phyloP scores from a whole-genome alignment of 1,140 invertebrate genomes.

The Pseudoatta argentina region DNA sequence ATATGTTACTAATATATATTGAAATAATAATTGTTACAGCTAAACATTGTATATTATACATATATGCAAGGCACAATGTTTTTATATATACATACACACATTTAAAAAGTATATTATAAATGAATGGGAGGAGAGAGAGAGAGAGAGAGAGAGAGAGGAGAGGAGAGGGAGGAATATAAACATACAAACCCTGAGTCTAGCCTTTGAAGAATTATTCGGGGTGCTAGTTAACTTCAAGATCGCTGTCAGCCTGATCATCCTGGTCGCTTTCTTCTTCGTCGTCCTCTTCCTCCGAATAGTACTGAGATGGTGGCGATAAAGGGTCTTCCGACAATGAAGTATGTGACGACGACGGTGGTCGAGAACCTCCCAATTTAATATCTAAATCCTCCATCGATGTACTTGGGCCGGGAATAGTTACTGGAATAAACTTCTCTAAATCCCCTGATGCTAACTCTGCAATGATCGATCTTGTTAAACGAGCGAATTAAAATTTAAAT shows the following conservation, averaged over 20 bases:
- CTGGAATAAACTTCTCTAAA: conserved; percentile 85
- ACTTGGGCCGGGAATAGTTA: conserved; percentile 84
- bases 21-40: not conserved
- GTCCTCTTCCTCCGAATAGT: conserved; percentile 85
- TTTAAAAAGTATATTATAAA: conserved; percentile 12
- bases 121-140: not conserved
- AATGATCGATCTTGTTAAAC: conserved; percentile 23
- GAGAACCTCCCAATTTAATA: conserved; percentile 83
- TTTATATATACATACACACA: not conserved
- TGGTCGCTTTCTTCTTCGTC: conserved; percentile 85
- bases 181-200: conserved; percentile 80
- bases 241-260: conserved; percentile 85
- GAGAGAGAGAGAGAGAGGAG: too few relatives aligned
- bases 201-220: conserved; percentile 76
- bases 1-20: not conserved
- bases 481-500: conserved; percentile 34
- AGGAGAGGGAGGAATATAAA: not conserved
- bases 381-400: conserved; percentile 85
- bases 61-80: conserved; percentile 8
- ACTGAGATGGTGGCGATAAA: conserved; percentile 84
- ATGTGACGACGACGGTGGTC: conserved; percentile 85
- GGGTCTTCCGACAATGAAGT: conserved; percentile 85
- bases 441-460: conserved; percentile 84
- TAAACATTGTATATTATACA: conserved; percentile 8
- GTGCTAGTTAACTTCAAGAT: conserved; percentile 86